Conservation (phyloP, 2,888 invertebrate genomes). For the Malacosoma neustria region DNA sequence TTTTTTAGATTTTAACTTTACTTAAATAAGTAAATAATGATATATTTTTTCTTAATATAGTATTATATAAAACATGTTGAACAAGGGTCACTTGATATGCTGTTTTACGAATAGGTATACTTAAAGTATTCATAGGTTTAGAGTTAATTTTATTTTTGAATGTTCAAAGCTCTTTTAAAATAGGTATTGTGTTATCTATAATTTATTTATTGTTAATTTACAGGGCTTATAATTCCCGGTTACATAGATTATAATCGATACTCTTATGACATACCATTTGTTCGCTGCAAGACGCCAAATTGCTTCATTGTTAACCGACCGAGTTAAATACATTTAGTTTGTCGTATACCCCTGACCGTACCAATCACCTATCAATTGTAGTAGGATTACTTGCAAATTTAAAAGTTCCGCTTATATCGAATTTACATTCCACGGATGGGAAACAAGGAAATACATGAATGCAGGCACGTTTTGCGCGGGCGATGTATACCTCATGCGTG, state of each 20-base stretch:
- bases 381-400: slow-evolving; percentile 60
- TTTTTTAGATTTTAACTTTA: too few relatives aligned
- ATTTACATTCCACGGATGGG: slow-evolving; percentile 19
- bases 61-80: too few relatives aligned
- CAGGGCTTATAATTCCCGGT: too few relatives aligned
- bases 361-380: slow-evolving; percentile 54
- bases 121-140: too few relatives aligned
- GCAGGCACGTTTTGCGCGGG: slow-evolving; percentile 4
- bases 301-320: slow-evolving; percentile 32
- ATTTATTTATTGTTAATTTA: too few relatives aligned
- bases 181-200: too few relatives aligned
- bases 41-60: too few relatives aligned
- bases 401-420: slow-evolving; percentile 18
- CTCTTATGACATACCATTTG: neutral
- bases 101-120: too few relatives aligned
- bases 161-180: too few relatives aligned
- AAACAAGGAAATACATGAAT: slow-evolving; percentile 16
- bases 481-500: slow-evolving; percentile 7
- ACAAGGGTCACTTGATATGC: too few relatives aligned
- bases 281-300: slow-evolving; percentile 24
- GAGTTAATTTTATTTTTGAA: too few relatives aligned
- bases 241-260: neutral
- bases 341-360: slow-evolving; percentile 23
- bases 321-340: slow-evolving; percentile 17
- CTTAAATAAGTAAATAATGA: too few relatives aligned